Percentiles rank a stretch among this genome's conserved stretches.
These are phyloP conservation scores for Toxonevra muliebris DNA, from an alignment of 2,888 invertebrate genomes.

Conservation along the genomic window DNA sequence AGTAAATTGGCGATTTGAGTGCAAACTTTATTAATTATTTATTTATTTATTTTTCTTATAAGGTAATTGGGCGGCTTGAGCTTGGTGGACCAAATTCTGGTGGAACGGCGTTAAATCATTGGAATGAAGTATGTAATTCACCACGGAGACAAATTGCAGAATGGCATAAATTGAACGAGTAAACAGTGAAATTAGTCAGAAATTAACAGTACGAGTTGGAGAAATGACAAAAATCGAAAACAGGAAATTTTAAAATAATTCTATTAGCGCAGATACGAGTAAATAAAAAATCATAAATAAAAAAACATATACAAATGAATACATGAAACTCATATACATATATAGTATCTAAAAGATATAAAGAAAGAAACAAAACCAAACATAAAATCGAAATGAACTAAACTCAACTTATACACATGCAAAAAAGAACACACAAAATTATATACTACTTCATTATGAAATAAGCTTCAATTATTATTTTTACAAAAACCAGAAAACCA, in stretches of 20 bases:
- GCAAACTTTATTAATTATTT: background rate
- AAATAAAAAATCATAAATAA: background rate
- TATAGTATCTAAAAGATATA: background rate
- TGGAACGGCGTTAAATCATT: conserved; percentile 90
- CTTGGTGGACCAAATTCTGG: conserved; percentile 83
- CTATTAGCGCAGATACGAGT: conserved; percentile 21
- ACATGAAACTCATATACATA: no score
- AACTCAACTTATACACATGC: background rate
- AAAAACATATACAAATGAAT: conserved; percentile 6
- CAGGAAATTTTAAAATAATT: conserved; percentile 20
- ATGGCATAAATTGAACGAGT: conserved; percentile 98
- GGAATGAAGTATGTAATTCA: conserved; percentile 97
- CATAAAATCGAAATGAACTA: background rate
- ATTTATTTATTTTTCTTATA: background rate
- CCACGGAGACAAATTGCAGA: conserved; percentile 98
- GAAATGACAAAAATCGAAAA: background rate
- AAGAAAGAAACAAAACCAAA: background rate
- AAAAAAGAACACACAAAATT: background rate
- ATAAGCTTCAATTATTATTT: no score
- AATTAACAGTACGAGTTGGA: no score
- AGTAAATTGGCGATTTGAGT: no score
- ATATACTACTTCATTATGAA: background rate
- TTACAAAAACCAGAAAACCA: no score
- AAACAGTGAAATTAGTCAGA: conserved; percentile 46
- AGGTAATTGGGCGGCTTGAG: conserved; percentile 96